Percentiles rank a stretch among this genome's conserved stretches.
Evolutionary conservation across 2,797 vertebrate genomes (phyloP).

Genomic region (Prunella strophiata): DNA sequence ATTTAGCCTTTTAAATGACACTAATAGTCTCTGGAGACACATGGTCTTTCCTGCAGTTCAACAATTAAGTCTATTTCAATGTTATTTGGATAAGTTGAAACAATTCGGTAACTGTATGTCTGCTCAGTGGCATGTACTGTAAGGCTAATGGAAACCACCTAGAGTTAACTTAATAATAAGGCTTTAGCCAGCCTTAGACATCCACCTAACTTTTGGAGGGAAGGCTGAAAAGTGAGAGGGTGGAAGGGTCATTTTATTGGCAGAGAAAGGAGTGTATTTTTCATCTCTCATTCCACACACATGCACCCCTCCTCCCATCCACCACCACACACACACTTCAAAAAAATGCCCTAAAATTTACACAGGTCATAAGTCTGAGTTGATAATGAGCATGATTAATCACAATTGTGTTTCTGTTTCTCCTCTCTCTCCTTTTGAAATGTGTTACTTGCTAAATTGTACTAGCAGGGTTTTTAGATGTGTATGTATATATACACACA

Average conservation of each 20-base stretch:
- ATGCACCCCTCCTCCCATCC: constrained; percentile 15
- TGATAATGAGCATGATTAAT: constrained; percentile 71
- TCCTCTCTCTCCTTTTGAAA: constrained; percentile 47
- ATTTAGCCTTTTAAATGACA: constrained; percentile 85
- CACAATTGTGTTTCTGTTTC: constrained; percentile 49
- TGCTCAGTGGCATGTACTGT: constrained; percentile 67
- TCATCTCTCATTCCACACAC: constrained; percentile 33
- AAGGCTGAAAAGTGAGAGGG: constrained; percentile 10
- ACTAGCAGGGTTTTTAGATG: constrained; percentile 15
- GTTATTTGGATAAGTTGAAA: constrained; percentile 83
- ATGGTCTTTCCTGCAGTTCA: constrained; percentile 78
- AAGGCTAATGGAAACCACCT: constrained; percentile 65
- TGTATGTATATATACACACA: not conserved
- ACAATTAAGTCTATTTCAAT: constrained; percentile 86
- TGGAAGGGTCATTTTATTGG: constrained; percentile 24
- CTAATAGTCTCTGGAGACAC: constrained; percentile 82
- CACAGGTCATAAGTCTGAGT: constrained; percentile 53
- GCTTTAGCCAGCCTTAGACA: constrained; percentile 67
- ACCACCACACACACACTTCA: constrained; percentile 52
- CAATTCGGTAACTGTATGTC: constrained; percentile 84
- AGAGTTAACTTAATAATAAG: constrained; percentile 73
- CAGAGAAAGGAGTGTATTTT: constrained; percentile 49
- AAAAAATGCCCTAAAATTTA: constrained; percentile 49
- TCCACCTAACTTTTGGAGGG: constrained; percentile 39
- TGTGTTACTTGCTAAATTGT: constrained; percentile 53